phyloP scores from a whole-genome alignment of 2,113 vertebrate genomes.

The Oryzias melastigma region DNA sequence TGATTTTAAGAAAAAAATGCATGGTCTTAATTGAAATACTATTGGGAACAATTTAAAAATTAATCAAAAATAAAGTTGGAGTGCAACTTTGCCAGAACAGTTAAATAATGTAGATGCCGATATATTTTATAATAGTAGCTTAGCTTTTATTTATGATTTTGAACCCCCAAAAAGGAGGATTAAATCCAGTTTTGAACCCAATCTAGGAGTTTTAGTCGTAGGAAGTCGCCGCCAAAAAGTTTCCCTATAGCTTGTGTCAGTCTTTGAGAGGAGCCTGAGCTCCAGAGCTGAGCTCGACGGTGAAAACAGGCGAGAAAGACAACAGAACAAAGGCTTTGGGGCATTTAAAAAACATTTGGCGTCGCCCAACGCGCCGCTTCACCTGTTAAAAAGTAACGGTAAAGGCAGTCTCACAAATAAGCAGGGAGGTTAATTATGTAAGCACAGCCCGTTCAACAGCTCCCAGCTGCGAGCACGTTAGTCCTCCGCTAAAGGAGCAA shows the following conservation, averaged over 20 bases:
- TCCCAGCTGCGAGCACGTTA: constrained; percentile 22
- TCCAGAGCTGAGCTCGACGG: constrained; percentile 10
- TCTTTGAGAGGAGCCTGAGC: not conserved
- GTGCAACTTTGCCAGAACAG: too few relatives aligned
- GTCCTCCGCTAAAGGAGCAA: not conserved
- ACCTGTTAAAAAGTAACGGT: constrained; percentile 79
- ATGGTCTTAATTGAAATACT: too few relatives aligned
- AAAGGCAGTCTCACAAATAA: constrained; percentile 44
- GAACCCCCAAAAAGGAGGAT: too few relatives aligned
- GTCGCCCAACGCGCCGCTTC: constrained; percentile 31
- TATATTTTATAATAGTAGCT: too few relatives aligned
- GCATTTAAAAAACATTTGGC: not conserved
- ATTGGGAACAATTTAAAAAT: too few relatives aligned
- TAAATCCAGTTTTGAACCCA: too few relatives aligned
- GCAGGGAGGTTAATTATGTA: constrained; percentile 57
- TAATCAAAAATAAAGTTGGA: too few relatives aligned
- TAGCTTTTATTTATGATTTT: too few relatives aligned
- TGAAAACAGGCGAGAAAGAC: constrained; percentile 26
- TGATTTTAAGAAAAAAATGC: too few relatives aligned
- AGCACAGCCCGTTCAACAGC: constrained; percentile 38
- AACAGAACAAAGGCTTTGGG: constrained; percentile 42
- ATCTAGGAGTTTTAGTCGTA: not conserved
- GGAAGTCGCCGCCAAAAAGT: constrained; percentile 19
- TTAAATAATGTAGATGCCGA: too few relatives aligned
- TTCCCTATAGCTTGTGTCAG: constrained; percentile 4